Conservation (phyloP, 2,113 vertebrate genomes). For the Ursus arctos region DNA sequence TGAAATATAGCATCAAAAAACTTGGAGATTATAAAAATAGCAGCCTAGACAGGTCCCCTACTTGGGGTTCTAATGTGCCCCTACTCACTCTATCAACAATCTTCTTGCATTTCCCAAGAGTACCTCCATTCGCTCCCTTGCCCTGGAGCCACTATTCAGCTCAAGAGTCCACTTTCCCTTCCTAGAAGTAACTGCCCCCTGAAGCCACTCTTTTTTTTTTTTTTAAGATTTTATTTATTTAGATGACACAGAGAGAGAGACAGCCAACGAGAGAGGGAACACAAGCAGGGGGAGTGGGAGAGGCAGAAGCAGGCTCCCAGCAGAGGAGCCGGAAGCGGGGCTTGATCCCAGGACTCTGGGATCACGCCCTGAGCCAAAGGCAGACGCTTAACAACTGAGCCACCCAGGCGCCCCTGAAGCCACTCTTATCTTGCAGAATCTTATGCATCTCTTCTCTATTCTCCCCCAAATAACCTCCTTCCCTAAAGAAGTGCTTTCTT, state of each 20-base stretch:
- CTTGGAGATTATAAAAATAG: background rate
- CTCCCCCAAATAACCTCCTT: background rate
- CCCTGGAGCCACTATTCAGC: background rate
- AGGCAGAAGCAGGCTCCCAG: too few species aligned
- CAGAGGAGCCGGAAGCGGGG: too few species aligned
- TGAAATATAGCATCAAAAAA: background rate
- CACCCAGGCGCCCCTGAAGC: too few species aligned
- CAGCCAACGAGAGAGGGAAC: too few species aligned
- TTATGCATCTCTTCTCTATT: background rate
- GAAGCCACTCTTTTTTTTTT: background rate
- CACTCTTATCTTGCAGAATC: background rate
- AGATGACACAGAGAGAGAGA: too few species aligned
- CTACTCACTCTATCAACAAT: background rate
- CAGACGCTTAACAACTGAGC: too few species aligned
- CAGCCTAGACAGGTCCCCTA: background rate
- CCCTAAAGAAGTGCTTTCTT: background rate
- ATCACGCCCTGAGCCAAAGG: too few species aligned
- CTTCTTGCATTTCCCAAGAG: background rate
- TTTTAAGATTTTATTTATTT: too few species aligned
- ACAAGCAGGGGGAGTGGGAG: too few species aligned
- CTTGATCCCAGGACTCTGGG: too few species aligned
- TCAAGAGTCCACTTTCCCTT: background rate
- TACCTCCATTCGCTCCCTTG: background rate
- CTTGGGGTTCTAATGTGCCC: background rate
- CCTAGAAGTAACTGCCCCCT: background rate